A percentile compares a stretch with the other conserved stretches of the same genome.
Evolutionary conservation across 2,113 vertebrate species (phyloP).

Genomic region (Ochotona princeps): DNA sequence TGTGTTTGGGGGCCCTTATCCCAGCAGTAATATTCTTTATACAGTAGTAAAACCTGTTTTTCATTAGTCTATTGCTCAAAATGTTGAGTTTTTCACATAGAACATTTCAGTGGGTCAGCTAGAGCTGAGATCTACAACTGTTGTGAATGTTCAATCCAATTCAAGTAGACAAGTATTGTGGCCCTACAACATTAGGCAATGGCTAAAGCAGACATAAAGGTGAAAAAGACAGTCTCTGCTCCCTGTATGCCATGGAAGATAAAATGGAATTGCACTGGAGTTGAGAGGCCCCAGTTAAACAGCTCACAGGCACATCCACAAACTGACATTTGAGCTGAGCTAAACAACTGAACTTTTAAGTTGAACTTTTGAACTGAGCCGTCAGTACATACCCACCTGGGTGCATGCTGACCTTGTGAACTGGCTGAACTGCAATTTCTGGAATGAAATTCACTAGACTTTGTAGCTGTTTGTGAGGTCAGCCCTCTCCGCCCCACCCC

Average conservation of each 20-base stretch:
- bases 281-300: too few relatives aligned
- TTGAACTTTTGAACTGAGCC: too few relatives aligned
- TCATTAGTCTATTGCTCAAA: neutral
- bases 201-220: neutral
- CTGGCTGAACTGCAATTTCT: too few relatives aligned
- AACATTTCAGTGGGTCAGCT: neutral
- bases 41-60: neutral
- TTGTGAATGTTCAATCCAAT: neutral
- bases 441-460: too few relatives aligned
- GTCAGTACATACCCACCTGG: too few relatives aligned
- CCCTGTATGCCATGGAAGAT: neutral
- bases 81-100: neutral
- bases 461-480: too few relatives aligned
- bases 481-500: too few relatives aligned
- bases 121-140: neutral
- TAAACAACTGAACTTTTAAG: too few relatives aligned
- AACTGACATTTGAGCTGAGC: too few relatives aligned
- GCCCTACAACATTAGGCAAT: neutral
- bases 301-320: too few relatives aligned
- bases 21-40: neutral
- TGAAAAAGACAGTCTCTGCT: neutral
- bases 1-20: neutral
- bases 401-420: too few relatives aligned
- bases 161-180: neutral
- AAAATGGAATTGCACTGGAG: too few relatives aligned